Base-by-base conservation (phyloP, 2,888 invertebrate species). In the Mechanitis mazaeus region DNA sequence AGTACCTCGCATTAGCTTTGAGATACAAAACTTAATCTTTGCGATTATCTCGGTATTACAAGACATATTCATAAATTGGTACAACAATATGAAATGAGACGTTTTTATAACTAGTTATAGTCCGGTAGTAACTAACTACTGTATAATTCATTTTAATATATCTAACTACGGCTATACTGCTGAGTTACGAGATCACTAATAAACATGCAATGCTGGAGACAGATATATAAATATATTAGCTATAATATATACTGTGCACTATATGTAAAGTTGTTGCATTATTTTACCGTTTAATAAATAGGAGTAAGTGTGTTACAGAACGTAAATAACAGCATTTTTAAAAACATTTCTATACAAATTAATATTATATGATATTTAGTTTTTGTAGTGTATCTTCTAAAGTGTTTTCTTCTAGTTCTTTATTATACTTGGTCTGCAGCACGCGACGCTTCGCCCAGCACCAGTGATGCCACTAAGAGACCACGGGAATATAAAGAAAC, bases 381-480 rank as follows among this genome's bases (percentile, higher is more conserved):
- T 46, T 45, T 54, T 33, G 20, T 54, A 11, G 35, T 35, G 28
- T 45, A 45, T 45, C 46, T 38, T 35, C 54, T 59, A 20, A 54
- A 45, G 42, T 54, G 53, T 28, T 28, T 20, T 58, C 54, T 59
- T 59, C 54, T 54, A 20, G 31, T 33, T 54, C 42, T 42, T 4
- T 54, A 11, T 3, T 12, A 3, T 50, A 20, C 20, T 20, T 20
- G 20, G 20, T 20, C 20, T 20, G 20, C 20, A 56, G 54, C 55
- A 33, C 47, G 56, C 53, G 82, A 68, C 61, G 87, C 75, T 77
- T 78, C 85, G 86, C 86, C 85, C 86, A 89, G 81, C 91, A 90
- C 91, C 80, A 91, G 91, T 88, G 92, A 93, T 93, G 93, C 92
- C 93, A 93, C 93, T 92, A 92, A 92, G 92, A 93, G 92, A 92